phyloP scores from a whole-genome alignment of 2,113 vertebrate genomes.

The Illadopsis cleaveri region DNA sequence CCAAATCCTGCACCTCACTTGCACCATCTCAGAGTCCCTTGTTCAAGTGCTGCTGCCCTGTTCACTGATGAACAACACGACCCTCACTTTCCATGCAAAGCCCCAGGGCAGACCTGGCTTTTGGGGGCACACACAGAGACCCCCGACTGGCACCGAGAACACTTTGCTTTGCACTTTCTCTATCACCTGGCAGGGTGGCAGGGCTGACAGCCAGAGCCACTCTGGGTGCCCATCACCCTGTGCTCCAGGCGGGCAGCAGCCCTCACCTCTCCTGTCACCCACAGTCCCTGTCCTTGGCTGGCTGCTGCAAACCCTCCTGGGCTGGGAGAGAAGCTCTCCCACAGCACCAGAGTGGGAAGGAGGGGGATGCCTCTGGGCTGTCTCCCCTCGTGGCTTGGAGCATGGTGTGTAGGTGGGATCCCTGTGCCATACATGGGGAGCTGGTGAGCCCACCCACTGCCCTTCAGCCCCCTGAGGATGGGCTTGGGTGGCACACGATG shows the following conservation, averaged over 20 bases:
- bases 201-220: neutral
- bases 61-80: rapidly evolving
- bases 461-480: neutral
- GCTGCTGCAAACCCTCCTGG: neutral
- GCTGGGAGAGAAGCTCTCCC: neutral
- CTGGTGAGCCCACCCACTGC: neutral
- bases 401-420: neutral
- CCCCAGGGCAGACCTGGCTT: neutral
- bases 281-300: neutral
- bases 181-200: neutral
- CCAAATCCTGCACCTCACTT: neutral
- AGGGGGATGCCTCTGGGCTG: neutral
- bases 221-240: neutral
- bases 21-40: neutral
- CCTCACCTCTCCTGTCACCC: neutral
- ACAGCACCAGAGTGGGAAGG: neutral
- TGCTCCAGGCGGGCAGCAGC: neutral
- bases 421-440: neutral
- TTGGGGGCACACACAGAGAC: neutral
- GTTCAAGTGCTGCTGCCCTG: neutral
- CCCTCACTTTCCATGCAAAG: neutral
- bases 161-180: constrained; percentile 18
- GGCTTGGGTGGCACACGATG: rapidly evolving
- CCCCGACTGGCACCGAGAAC: rapidly evolving
- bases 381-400: rapidly evolving